Base-by-base conservation (phyloP, 92 coral and sea anemone species). In the Muricea muricata region DNA sequence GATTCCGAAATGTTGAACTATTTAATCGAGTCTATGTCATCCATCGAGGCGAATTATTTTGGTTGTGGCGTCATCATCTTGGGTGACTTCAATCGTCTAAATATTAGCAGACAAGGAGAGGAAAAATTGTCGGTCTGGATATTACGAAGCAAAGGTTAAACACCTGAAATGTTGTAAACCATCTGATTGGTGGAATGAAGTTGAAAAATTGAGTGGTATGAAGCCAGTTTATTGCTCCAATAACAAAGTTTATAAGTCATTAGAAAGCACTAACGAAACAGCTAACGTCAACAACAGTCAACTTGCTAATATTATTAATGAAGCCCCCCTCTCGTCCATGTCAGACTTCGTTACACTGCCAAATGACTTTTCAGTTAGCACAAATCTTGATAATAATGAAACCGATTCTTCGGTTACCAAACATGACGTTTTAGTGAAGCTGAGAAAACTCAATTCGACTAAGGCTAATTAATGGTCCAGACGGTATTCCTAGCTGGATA, bases 401-500 rank as follows among this genome's bases (percentile, higher is more conserved):
- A 20, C 20, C 6, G 25, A 6, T 23, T 23, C n/a, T 54, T 7
- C 61, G 7, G 61, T 14, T 18, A 30, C 60, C 26, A 58, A 73
- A 33, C 50, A 41, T 15, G 33, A 41, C 31, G 79, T 73, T 30
- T 55, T 73, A 28, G 29, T 30, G 31, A 73, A 55, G 29, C 20
- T 73, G 55, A 39, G 57, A 41, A 55, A 32, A 41, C 11, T 77
- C 21, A 73, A 73, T 73, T 23, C 54, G 45, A 79, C 84, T 79
- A 85, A 89, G 65, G 89, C 92, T 28, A 73, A n/a, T n/a, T n/a
- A n/a, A 65, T 23, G 90, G 92, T 24, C 89, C 92, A 25, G 89
- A 85, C 73, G 78, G 81, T 26, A 72, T 80, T 21, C 92, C 89
- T 17, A 72, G 45, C 28, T 84, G 85, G 91, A 13, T 88, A 20